Percentiles rank a stretch among this genome's conserved stretches.
Evolutionary conservation across 2,113 vertebrate species (phyloP).

Genomic region (Garra rufa): DNA sequence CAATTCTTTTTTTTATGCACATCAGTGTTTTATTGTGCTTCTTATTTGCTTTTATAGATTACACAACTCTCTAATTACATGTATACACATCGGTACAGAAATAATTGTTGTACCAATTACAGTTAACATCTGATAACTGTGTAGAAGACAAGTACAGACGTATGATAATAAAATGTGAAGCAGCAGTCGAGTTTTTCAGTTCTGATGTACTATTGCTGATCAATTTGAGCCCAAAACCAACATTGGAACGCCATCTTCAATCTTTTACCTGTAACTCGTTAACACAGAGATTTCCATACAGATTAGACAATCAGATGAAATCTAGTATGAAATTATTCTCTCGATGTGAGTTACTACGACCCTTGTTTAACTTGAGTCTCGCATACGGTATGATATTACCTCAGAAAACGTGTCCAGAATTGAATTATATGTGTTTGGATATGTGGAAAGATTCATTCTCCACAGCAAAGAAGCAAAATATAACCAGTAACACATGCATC

Average conservation of each 20-base stretch:
- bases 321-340: slow-evolving; percentile 25
- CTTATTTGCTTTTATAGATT: neutral
- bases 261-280: slow-evolving; percentile 32
- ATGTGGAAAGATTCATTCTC: slow-evolving; percentile 13
- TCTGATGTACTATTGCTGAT: neutral
- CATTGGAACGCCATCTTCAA: neutral
- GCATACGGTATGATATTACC: neutral
- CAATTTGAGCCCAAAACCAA: neutral
- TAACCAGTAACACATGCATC: neutral
- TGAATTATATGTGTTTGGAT: neutral
- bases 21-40: neutral
- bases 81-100: neutral
- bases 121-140: slow-evolving; percentile 38
- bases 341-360: slow-evolving; percentile 17
- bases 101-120: slow-evolving; percentile 24
- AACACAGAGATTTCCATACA: slow-evolving; percentile 45
- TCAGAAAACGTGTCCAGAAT: slow-evolving; percentile 18
- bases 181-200: neutral
- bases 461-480: slow-evolving; percentile 2
- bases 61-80: neutral
- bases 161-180: slow-evolving; percentile 14
- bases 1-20: neutral
- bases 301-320: slow-evolving; percentile 29
- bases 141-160: neutral
- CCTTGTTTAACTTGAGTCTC: neutral